These are phyloP conservation scores for Psittacula echo DNA, from an alignment of 2,797 vertebrate species.

Conservation along the genomic window DNA sequence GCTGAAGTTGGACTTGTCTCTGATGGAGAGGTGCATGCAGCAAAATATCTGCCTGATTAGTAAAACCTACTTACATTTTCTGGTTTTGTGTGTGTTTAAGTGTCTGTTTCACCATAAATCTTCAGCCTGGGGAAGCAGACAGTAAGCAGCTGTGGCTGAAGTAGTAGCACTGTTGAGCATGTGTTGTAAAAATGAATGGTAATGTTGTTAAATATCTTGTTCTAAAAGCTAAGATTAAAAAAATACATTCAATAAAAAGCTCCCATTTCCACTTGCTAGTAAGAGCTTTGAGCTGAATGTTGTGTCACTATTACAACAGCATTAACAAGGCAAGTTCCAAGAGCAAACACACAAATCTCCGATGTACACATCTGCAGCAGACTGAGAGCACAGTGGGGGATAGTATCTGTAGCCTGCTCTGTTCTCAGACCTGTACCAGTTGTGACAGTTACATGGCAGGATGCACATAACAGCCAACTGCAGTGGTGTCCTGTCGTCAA, in stretches of 20 bases:
- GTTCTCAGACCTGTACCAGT: not conserved
- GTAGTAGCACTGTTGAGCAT: not conserved
- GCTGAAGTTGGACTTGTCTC: constrained; percentile 6
- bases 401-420: not conserved
- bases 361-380: not conserved
- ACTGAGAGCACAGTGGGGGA: not conserved
- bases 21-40: not conserved
- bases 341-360: not conserved
- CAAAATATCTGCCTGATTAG: not conserved
- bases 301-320: not conserved
- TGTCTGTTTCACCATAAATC: not conserved
- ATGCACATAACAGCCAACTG: not conserved
- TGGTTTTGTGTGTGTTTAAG: not conserved
- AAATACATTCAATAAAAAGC: not conserved
- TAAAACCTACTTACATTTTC: not conserved
- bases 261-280: not conserved
- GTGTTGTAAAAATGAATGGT: not conserved
- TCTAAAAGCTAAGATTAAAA: constrained; percentile 10
- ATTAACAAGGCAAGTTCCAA: not conserved
- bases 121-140: not conserved
- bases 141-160: constrained; percentile 4
- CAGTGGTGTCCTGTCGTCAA: not conserved
- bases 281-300: not conserved
- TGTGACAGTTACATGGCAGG: not conserved
- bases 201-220: constrained; percentile 19